Evolutionary conservation across 2,113 vertebrate species (phyloP).

Genomic region (Aegotheles bennettii): DNA sequence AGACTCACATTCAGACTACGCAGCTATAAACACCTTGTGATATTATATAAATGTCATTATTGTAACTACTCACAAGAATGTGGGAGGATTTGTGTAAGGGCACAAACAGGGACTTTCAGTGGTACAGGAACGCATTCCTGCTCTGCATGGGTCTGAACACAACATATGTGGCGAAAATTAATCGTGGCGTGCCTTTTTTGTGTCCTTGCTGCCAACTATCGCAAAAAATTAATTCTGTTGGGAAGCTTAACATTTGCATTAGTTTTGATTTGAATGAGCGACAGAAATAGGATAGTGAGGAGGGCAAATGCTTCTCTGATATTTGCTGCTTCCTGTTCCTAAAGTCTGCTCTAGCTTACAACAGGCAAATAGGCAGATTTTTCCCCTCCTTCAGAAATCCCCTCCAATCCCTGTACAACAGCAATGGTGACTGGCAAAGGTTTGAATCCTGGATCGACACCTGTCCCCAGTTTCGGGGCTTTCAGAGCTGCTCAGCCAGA

Average conservation of each 20-base stretch:
- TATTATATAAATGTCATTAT: conserved; percentile 30
- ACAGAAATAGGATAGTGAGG: neutral
- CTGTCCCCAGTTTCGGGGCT: neutral
- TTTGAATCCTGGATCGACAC: neutral
- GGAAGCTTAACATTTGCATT: neutral
- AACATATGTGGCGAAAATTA: conserved; percentile 6
- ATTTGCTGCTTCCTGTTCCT: neutral
- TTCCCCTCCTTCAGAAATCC: neutral
- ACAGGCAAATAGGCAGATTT: neutral
- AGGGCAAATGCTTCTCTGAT: neutral
- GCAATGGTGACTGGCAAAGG: neutral
- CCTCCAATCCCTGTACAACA: neutral
- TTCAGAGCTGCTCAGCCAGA: neutral
- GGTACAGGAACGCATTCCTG: accelerated
- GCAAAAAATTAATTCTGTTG: neutral
- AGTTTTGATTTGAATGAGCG: neutral
- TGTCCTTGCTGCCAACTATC: neutral
- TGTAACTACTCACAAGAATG: neutral
- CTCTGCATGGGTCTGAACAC: neutral
- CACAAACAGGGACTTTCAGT: neutral
- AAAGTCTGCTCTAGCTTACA: neutral
- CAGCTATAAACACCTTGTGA: conserved; percentile 3
- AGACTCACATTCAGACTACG: neutral
- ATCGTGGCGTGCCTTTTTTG: neutral
- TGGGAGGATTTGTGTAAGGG: conserved; percentile 38